Percentiles rank a stretch among this genome's conserved stretches.
phyloP scores from a whole-genome alignment of 1,140 invertebrate species.

The Meloidogyne chitwoodi region DNA sequence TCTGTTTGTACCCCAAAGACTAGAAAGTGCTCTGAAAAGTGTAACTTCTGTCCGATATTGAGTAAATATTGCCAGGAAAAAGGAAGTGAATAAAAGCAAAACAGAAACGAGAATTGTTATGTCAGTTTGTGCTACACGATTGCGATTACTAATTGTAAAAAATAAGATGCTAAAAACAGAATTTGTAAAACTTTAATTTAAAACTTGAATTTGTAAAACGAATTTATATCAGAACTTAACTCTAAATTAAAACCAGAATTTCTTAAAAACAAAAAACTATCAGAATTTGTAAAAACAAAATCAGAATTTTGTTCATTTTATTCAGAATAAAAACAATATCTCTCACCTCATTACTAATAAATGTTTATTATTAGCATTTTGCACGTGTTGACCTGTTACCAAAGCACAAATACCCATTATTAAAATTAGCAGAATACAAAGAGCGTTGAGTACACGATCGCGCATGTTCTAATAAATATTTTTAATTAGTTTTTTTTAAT shows the following conservation, averaged over 20 bases:
- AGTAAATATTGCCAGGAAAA: conserved; percentile 34
- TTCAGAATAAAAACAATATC: neutral
- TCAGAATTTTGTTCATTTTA: neutral
- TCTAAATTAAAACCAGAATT: no score
- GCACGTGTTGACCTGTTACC: conserved; percentile 21
- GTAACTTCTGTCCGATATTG: conserved; percentile 38
- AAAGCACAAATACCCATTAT: conserved; percentile 29
- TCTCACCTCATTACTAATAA: neutral
- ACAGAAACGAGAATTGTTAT: conserved; percentile 14
- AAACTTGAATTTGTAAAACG: no score
- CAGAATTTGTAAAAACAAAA: neutral
- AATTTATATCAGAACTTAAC: no score
- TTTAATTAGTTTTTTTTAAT: neutral
- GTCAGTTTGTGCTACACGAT: neutral
- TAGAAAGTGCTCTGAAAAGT: conserved; percentile 22
- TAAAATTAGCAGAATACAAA: conserved; percentile 10
- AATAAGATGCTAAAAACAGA: no score
- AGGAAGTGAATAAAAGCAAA: conserved; percentile 33
- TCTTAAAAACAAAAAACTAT: no score
- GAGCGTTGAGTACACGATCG: conserved; percentile 16
- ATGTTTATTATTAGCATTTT: neutral
- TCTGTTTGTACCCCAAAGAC: conserved; percentile 30
- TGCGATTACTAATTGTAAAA: neutral
- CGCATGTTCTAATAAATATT: conserved; percentile 5
- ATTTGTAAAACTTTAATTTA: no score